Conservation (phyloP, 1,140 invertebrate species). For the Pantala flavescens region DNA sequence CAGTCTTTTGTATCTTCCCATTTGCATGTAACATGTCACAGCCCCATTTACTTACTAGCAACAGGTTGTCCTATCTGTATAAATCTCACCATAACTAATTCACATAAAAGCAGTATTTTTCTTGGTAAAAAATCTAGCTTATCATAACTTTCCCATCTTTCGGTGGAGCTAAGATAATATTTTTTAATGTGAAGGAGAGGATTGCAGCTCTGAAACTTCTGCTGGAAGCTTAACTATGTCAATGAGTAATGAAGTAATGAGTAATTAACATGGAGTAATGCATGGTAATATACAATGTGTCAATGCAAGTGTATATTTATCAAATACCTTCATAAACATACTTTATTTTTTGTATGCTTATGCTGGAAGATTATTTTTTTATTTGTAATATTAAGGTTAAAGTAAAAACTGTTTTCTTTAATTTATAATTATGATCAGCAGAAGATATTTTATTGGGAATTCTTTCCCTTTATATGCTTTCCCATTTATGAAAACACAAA, state of each 20-base stretch:
- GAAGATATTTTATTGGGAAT: too few species aligned
- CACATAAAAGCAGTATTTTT: not conserved
- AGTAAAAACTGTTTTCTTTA: too few species aligned
- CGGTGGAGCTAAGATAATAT: not conserved
- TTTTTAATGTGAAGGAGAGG: not conserved
- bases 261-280: not conserved
- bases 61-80: not conserved
- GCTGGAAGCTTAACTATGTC: not conserved
- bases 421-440: too few species aligned
- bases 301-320: not conserved
- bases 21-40: constrained; percentile 1
- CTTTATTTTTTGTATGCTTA: too few species aligned
- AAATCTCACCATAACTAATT: not conserved
- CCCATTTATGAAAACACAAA: too few species aligned
- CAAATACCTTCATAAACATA: not conserved
- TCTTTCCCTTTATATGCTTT: too few species aligned
- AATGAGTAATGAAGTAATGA: too few species aligned
- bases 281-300: not conserved
- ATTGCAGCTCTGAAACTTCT: not conserved
- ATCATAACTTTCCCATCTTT: not conserved
- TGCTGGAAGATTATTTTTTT: too few species aligned
- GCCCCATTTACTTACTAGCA: not conserved
- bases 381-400: too few species aligned
- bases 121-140: not conserved
- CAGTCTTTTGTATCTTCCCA: constrained; percentile 4